Evolutionary conservation across 2,113 vertebrate genomes (phyloP), one percentile per base, ranked within the genome.

Genomic region (Cavia aperea): DNA sequence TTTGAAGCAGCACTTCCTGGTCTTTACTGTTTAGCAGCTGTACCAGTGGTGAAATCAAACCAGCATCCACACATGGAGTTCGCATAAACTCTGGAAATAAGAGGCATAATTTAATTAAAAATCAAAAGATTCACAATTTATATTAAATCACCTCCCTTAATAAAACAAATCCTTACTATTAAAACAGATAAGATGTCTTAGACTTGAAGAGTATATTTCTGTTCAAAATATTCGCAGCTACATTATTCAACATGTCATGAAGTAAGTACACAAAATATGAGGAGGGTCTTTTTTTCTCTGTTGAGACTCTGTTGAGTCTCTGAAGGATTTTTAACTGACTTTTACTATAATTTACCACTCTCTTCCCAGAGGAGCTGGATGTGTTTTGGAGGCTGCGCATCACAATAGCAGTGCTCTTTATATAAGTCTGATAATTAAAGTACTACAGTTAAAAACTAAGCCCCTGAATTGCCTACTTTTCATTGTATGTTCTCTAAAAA

Each of bases 1-100:
- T 99, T 97, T 99, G 99, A 93, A 99, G 98, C 93, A 99, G 97
- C 54, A 99, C 97, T 97, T 99, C 99, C 97, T 99, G 99, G 97
- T 99, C 99, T 95, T 98, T 98, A 97, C 98, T 99, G 97, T 98
- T 98, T 46, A 99, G 94, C 96, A 99, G 98, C 96, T 99, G 98
- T 81, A 99, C 98, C 96, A 99, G 97, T 29, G 99, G 99, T 93
- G 99, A 98, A 96, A 99, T 98, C 96, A 99, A 97, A 18, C 98
- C 98, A 1, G 99, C 98, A 77, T 99, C 99, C 84, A 99, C 99
- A 95, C 99, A 99, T 0, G 99, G 98, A 94, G 98, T 98, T 94
- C 99, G 97, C 99, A 99, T 99, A 96, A 99, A 99, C 96, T 99
- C 99, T 99, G 97, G 70, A 96, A 97, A 95, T 2, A 95, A 95